Base-by-base conservation (phyloP, 2,888 invertebrate species). In the Gastrophysa polygoni region DNA sequence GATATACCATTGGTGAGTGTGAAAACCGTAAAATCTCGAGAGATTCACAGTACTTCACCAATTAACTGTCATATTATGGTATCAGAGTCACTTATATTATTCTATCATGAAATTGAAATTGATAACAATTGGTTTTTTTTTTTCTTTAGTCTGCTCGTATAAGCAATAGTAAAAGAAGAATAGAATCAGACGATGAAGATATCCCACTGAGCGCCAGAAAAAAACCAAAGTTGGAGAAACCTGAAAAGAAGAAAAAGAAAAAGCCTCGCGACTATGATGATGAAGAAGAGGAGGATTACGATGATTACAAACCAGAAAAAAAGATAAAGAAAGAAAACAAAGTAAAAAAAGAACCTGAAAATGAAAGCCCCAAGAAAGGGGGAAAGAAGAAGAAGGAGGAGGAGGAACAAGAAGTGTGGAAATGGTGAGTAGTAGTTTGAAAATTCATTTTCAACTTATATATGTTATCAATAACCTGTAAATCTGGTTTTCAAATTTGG, bases 381-480 rank as follows among this genome's bases (percentile, higher is more conserved):
- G 74, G 77, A 10, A 87, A 86, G 58, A 92, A 90, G 79, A 92
- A 92, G 79, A 91, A 92, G 77, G 89, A 90, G 70, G 93, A 93
- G 57, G 91, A 92, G 68, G 88, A 89, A 70, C 88, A 86, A 73
- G 92, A 94, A 83, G 94, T 95, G 60, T 95, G 95, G 95, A 92
- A 93, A 86, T 95, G 95, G 95, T 94, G 83, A 85, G 86, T 81
- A 17, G 21, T 14, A 1, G 18, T 46, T 46, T 8, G 7, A 17
- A 20, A 18, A 46, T 21, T n/a, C 18, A 44, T 44, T 44, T 1
- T 6, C 2, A 1, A n/a, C n/a, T n/a, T n/a, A n/a, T n/a, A n/a
- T n/a, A n/a, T n/a, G n/a, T n/a, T n/a, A n/a, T n/a, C n/a, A n/a
- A n/a, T n/a, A n/a, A n/a, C n/a, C n/a, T 50, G 28, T 29, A 16